Evolutionary conservation across 2,113 vertebrate genomes (phyloP).

Genomic region (Setophaga petechia): DNA sequence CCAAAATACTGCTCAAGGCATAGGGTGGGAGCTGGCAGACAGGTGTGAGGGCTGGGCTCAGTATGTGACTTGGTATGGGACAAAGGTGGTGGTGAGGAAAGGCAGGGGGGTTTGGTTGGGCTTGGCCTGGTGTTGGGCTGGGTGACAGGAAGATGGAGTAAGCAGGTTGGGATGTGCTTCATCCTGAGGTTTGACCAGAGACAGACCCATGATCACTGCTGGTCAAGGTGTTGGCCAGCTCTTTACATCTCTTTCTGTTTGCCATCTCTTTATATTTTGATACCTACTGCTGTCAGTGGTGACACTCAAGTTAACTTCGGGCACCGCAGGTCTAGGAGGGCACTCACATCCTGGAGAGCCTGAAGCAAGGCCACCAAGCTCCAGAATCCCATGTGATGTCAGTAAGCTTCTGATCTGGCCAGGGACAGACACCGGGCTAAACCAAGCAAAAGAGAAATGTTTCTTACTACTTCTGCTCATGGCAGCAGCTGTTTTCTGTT

Average conservation of each 20-base stretch:
- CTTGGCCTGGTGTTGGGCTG: background rate
- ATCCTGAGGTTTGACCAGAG: background rate
- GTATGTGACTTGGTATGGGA: background rate
- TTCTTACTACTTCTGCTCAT: background rate
- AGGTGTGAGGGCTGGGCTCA: fast-evolving
- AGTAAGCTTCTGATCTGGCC: background rate
- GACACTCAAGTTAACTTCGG: background rate
- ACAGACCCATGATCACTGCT: background rate
- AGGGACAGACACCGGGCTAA: background rate
- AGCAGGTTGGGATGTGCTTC: fast-evolving
- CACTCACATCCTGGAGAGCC: background rate
- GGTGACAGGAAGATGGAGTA: background rate
- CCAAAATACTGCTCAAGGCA: background rate
- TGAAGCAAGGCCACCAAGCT: background rate
- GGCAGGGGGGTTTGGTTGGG: background rate
- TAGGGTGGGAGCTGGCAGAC: background rate
- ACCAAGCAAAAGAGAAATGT: background rate
- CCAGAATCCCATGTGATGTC: background rate
- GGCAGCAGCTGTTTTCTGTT: background rate
- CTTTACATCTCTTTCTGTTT: background rate
- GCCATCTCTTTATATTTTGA: background rate
- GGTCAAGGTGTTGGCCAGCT: background rate
- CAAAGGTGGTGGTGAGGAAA: background rate
- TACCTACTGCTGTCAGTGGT: background rate
- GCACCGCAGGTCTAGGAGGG: background rate